Evolutionary conservation across 2,113 vertebrate species (phyloP).

Genomic region (Pollachius pollachius): DNA sequence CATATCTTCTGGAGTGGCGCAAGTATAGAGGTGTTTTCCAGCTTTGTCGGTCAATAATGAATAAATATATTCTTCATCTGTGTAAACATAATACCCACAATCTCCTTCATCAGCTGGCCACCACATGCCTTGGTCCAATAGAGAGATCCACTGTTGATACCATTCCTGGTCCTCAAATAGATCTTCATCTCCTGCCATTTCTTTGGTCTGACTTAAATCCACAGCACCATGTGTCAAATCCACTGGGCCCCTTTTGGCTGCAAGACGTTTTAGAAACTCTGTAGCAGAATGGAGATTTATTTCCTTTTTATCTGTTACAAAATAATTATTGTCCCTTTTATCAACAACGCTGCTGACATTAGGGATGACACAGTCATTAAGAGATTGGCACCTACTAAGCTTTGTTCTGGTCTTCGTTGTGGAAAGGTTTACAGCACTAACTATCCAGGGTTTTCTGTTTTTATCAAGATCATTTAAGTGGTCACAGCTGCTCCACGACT

Average conservation of each 20-base stretch:
- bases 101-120: slow-evolving; percentile 89
- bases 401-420: slow-evolving; percentile 42
- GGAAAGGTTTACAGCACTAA: slow-evolving; percentile 60
- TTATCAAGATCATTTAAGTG: slow-evolving; percentile 50
- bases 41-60: slow-evolving; percentile 88
- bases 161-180: slow-evolving; percentile 77
- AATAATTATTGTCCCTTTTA: slow-evolving; percentile 52
- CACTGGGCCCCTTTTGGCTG: slow-evolving; percentile 79
- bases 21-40: slow-evolving; percentile 86
- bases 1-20: slow-evolving; percentile 73
- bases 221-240: slow-evolving; percentile 83
- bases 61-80: slow-evolving; percentile 86
- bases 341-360: slow-evolving; percentile 48
- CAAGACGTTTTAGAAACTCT: slow-evolving; percentile 71
- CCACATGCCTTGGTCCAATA: slow-evolving; percentile 89
- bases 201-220: slow-evolving; percentile 69
- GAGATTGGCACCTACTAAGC: slow-evolving; percentile 57
- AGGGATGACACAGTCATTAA: slow-evolving; percentile 60
- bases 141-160: slow-evolving; percentile 88
- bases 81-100: slow-evolving; percentile 91
- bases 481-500: slow-evolving; percentile 67
- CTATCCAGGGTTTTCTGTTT: slow-evolving; percentile 50
- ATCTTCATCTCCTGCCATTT: slow-evolving; percentile 43
- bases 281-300: slow-evolving; percentile 67
- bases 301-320: slow-evolving; percentile 53